phyloP scores from a whole-genome alignment of 2,888 invertebrate species.

The Nesidiocoris tenuis region DNA sequence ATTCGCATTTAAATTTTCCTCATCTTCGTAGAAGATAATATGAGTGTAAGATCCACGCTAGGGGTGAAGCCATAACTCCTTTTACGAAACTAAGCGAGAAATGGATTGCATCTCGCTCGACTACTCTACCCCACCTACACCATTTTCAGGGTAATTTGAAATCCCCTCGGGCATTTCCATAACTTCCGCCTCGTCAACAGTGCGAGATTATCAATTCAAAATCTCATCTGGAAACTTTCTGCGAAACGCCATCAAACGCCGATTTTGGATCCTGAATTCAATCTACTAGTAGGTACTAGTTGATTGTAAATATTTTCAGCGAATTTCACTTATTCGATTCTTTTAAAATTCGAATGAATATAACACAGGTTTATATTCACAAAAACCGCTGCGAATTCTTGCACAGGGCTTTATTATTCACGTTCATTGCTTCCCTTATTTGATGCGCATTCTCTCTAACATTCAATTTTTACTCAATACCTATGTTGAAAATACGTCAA shows the following conservation, averaged over 20 bases:
- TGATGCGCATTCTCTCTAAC: no score
- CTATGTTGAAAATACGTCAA: no score
- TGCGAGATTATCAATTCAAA: conserved; percentile 17
- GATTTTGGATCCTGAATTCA: background rate
- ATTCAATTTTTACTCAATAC: no score
- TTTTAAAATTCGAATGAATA: no score
- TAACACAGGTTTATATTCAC: background rate
- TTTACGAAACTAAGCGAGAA: conserved; percentile 11
- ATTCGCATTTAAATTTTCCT: no score
- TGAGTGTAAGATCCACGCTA: background rate
- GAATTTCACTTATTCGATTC: no score
- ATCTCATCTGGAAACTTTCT: conserved; percentile 4
- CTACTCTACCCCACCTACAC: background rate
- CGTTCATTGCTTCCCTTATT: no score
- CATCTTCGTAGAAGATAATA: no score
- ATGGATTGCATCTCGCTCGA: background rate
- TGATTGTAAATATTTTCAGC: no score
- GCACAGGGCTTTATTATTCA: no score
- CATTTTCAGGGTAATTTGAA: conserved; percentile 2
- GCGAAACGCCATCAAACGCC: background rate
- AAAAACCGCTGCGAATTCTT: background rate
- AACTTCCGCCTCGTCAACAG: conserved; percentile 7
- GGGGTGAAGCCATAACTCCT: background rate
- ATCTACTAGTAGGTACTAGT: no score
- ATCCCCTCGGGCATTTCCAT: conserved; percentile 1